Evolutionary conservation across 2,113 vertebrate species (phyloP).

Genomic region (Macheiramphus alcinus): DNA sequence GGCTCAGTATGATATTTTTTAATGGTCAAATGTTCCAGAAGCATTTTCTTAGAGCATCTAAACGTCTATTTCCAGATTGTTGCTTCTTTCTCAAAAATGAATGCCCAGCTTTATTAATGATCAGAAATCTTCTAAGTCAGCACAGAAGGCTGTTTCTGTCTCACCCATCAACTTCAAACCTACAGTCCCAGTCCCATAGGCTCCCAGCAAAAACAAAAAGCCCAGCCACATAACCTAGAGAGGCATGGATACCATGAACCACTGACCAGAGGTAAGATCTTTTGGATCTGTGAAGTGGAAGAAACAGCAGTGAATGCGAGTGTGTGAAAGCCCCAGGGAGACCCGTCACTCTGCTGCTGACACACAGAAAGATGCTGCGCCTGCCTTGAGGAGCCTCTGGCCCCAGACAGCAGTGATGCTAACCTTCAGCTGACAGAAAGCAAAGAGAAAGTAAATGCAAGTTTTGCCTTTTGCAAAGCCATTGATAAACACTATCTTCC

Average conservation of each 20-base stretch:
- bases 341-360: neutral
- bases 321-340: neutral
- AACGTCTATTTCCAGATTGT: neutral
- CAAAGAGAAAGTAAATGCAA: neutral
- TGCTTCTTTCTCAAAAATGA: neutral
- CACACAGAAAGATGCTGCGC: neutral
- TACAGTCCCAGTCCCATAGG: neutral
- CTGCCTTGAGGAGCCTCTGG: neutral
- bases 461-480: neutral
- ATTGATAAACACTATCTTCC: neutral
- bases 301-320: accelerated
- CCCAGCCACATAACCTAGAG: neutral
- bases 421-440: neutral
- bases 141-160: neutral
- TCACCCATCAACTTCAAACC: neutral
- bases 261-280: neutral
- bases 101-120: neutral
- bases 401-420: neutral
- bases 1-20: neutral
- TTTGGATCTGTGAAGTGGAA: neutral
- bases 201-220: neutral
- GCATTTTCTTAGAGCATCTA: neutral
- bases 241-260: neutral
- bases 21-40: neutral
- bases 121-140: neutral